Evolutionary conservation across 2,113 vertebrate species (phyloP).

Genomic region (Clupea harengus): DNA sequence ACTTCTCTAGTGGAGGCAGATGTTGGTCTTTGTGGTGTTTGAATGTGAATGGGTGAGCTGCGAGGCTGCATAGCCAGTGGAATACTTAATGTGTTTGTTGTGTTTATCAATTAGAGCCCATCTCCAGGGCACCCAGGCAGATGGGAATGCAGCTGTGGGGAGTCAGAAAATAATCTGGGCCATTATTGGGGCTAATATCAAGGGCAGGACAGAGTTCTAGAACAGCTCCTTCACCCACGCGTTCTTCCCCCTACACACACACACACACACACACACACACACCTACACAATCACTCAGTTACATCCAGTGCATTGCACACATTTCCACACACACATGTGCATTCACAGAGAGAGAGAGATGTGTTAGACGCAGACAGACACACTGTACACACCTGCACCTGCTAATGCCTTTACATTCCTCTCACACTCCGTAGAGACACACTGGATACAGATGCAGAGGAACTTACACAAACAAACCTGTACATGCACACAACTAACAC

Average conservation of each 20-base stretch:
- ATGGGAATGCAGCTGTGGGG: slow-evolving; percentile 65
- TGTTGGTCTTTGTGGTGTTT: background rate
- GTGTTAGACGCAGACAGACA: too few relatives aligned
- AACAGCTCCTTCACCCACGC: background rate
- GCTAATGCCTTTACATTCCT: background rate
- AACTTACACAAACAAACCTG: background rate
- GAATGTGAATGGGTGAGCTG: slow-evolving; percentile 41
- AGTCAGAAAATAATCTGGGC: slow-evolving; percentile 49
- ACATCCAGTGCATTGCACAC: background rate
- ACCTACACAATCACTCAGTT: background rate
- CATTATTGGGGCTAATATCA: slow-evolving; percentile 56
- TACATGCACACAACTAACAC: background rate
- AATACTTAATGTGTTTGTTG: slow-evolving; percentile 56
- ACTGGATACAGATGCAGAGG: background rate
- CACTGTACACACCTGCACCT: background rate
- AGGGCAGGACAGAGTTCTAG: slow-evolving; percentile 29
- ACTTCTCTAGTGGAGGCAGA: slow-evolving; percentile 23
- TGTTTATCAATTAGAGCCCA: slow-evolving; percentile 59
- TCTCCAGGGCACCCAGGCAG: slow-evolving; percentile 52
- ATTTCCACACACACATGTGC: background rate
- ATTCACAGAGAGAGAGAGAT: too few relatives aligned
- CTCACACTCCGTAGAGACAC: background rate
- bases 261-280: background rate
- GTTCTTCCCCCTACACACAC: background rate
- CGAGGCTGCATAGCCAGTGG: slow-evolving; percentile 37